These are phyloP conservation scores for Ammodytes dubius DNA, from an alignment of 2,113 vertebrate genomes.

Conservation along the genomic window DNA sequence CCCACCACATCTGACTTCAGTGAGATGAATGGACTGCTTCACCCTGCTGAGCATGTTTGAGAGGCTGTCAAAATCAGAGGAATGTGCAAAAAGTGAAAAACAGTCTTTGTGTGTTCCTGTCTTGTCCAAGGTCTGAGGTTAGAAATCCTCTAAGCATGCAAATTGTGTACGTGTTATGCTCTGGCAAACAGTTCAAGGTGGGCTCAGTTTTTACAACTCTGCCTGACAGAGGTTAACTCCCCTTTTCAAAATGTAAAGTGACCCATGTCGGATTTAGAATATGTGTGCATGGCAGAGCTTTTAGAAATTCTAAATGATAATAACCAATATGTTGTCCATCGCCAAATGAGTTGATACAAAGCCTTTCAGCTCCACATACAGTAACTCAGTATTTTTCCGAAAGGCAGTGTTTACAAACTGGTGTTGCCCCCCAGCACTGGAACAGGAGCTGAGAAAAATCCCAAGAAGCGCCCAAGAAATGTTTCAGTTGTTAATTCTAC, in stretches of 20 bases:
- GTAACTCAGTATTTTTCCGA: no score
- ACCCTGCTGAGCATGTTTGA: slow-evolving; percentile 7
- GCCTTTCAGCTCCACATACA: no score
- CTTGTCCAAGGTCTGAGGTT: slow-evolving; percentile 10
- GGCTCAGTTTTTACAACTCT: slow-evolving; percentile 9
- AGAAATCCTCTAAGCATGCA: slow-evolving; percentile 24
- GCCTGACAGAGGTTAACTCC: not conserved
- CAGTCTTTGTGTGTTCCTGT: slow-evolving; percentile 15
- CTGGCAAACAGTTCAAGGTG: slow-evolving; percentile 18
- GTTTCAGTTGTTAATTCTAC: no score
- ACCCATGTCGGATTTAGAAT: slow-evolving; percentile 7
- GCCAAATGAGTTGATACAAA: not conserved
- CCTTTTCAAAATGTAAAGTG: slow-evolving; percentile 18
- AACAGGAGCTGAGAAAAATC: no score
- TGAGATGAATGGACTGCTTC: slow-evolving; percentile 11
- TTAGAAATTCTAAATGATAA: not conserved
- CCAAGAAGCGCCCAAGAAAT: no score
- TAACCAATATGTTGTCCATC: not conserved
- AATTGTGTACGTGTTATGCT: slow-evolving; percentile 6
- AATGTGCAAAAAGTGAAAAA: slow-evolving; percentile 59
- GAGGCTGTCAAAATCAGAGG: not conserved
- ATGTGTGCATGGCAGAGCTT: not conserved
- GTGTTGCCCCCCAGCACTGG: no score
- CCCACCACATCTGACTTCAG: slow-evolving; percentile 15
- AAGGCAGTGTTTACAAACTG: no score